Percentiles rank a stretch among this genome's conserved stretches.
Evolutionary conservation across 2,888 invertebrate genomes (phyloP).

Genomic region (Zelleria hepariella): DNA sequence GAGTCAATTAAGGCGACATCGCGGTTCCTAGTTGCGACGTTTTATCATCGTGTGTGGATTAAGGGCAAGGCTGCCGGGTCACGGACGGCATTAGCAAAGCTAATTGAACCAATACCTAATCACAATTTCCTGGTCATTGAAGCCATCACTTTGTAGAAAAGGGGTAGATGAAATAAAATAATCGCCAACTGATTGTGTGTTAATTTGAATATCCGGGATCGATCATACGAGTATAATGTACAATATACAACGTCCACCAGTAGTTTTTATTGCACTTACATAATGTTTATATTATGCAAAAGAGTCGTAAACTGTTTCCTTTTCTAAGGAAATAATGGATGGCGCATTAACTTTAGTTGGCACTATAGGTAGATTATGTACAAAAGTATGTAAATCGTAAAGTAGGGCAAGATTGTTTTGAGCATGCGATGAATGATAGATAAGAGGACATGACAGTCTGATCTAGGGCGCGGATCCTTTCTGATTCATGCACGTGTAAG

Average conservation of each 20-base stretch:
- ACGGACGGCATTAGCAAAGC: conserved; percentile 24
- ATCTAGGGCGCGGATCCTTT: background rate
- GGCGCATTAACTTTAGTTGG: background rate
- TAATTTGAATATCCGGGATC: conserved; percentile 18
- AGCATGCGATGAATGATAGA: conserved; percentile 3
- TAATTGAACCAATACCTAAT: conserved; percentile 21
- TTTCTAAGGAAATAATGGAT: background rate
- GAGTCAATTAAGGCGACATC: background rate
- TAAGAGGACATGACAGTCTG: background rate
- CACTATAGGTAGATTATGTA: background rate
- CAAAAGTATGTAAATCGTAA: background rate
- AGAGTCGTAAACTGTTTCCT: background rate
- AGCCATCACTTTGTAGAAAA: background rate
- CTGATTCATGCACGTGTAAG: background rate
- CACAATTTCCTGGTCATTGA: conserved; percentile 38
- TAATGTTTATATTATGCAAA: background rate
- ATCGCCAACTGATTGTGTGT: background rate
- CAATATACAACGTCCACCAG: background rate
- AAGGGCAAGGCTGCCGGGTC: conserved; percentile 47
- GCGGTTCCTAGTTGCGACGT: conserved; percentile 12
- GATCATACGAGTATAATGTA: background rate
- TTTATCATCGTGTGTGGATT: conserved; percentile 29
- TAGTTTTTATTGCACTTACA: background rate
- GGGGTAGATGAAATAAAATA: background rate
- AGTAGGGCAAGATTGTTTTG: conserved; percentile 3